Conservation (phyloP, 2,797 vertebrate species). For the Halcyon badia region DNA sequence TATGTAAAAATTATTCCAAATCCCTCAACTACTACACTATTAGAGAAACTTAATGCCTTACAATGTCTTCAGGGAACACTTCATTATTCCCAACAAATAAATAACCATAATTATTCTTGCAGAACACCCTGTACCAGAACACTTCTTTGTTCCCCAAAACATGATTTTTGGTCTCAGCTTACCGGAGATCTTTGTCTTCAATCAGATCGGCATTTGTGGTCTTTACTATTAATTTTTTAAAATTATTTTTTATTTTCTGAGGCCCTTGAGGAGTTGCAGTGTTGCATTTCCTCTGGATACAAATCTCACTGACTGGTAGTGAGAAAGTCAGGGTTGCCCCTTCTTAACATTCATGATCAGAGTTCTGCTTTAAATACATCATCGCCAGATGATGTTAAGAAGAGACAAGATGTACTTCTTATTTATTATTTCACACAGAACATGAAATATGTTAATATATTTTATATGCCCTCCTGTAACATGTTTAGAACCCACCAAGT, state of each 20-base stretch:
- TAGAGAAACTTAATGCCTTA: neutral
- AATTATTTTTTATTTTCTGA: neutral
- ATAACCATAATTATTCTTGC: neutral
- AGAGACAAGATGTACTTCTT: neutral
- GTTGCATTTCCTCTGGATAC: neutral
- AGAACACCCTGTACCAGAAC: neutral
- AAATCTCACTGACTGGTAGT: neutral
- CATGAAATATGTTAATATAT: neutral
- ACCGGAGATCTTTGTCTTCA: neutral
- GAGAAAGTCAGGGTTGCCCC: neutral
- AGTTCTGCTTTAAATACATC: neutral
- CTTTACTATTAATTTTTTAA: neutral
- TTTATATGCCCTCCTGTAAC: neutral
- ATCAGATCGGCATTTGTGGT: neutral
- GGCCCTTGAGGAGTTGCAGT: neutral
- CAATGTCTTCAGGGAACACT: neutral
- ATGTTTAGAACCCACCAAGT: neutral
- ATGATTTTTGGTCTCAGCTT: neutral
- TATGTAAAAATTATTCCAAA: slow-evolving; percentile 17
- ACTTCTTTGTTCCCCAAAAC: neutral
- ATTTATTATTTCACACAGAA: neutral
- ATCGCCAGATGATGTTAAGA: neutral
- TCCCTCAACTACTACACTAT: neutral
- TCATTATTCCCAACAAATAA: neutral
- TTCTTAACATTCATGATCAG: neutral